Percentiles rank a stretch among this genome's conserved stretches.
Evolutionary conservation across 2,888 invertebrate species (phyloP).

Genomic region (Blastobasis lacticolella): DNA sequence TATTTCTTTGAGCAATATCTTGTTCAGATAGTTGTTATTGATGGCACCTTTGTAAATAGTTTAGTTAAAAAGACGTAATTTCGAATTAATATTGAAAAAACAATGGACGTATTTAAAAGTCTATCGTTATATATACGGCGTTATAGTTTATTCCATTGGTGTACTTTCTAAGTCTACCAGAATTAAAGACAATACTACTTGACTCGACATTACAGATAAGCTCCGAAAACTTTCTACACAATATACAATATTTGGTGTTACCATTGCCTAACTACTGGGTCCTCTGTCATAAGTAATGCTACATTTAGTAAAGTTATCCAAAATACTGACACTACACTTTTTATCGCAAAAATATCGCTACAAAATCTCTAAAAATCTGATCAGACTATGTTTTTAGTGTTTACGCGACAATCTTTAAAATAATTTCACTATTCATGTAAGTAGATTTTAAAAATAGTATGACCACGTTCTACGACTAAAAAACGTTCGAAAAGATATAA

Average conservation of each 20-base stretch:
- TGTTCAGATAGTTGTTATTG: no score
- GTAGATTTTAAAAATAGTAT: slow-evolving; percentile 4
- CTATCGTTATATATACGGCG: slow-evolving; percentile 28
- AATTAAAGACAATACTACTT: slow-evolving; percentile 16
- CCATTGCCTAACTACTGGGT: slow-evolving; percentile 62
- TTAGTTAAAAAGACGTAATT: no score
- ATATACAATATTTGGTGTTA: slow-evolving; percentile 64
- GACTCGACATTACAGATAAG: slow-evolving; percentile 47
- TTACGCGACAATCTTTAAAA: slow-evolving; percentile 32
- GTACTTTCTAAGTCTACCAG: slow-evolving; percentile 13
- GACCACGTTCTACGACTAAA: slow-evolving; percentile 25
- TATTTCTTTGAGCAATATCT: no score
- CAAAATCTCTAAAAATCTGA: slow-evolving; percentile 47
- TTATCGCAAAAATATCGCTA: slow-evolving; percentile 62
- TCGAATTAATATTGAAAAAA: slow-evolving; percentile 7
- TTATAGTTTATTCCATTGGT: slow-evolving; percentile 27
- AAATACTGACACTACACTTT: slow-evolving; percentile 62
- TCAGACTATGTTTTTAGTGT: slow-evolving; percentile 37
- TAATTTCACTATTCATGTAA: slow-evolving; percentile 24
- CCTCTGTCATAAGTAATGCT: slow-evolving; percentile 46
- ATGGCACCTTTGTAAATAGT: no score
- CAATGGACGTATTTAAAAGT: slow-evolving; percentile 53
- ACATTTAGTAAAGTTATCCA: slow-evolving; percentile 55
- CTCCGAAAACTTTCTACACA: slow-evolving; percentile 48
- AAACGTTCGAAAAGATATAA: slow-evolving; percentile 51